phyloP scores from a whole-genome alignment of 2,888 invertebrate species.

The Anorthoa munda region DNA sequence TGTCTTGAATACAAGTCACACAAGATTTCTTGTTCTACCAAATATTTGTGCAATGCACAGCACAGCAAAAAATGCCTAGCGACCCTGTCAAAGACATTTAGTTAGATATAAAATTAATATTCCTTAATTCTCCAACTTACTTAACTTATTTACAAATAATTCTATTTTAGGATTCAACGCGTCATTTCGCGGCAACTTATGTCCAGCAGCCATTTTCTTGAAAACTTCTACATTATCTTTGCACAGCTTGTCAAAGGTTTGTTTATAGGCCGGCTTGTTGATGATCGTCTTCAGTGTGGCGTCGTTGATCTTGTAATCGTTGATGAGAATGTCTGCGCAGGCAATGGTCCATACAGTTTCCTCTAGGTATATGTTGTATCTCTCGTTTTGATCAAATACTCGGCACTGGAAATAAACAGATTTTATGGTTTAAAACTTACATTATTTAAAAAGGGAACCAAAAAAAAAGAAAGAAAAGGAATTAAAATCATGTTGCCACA shows the following conservation, averaged over 20 bases:
- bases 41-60: not conserved
- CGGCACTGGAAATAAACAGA: slow-evolving; percentile 81
- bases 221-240: slow-evolving; percentile 71
- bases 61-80: not conserved
- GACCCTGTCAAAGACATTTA: not conserved
- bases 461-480: too few species aligned
- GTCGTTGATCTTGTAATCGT: slow-evolving; percentile 22
- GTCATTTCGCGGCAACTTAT: slow-evolving; percentile 48
- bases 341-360: slow-evolving; percentile 82
- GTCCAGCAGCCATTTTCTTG: slow-evolving; percentile 61
- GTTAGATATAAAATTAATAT: not conserved
- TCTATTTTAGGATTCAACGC: slow-evolving; percentile 76
- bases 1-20: not conserved
- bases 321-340: slow-evolving; percentile 74
- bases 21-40: not conserved
- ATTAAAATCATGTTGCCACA: too few species aligned
- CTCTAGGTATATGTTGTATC: slow-evolving; percentile 92
- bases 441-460: too few species aligned
- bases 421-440: not conserved
- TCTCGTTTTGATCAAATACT: slow-evolving; percentile 92
- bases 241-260: slow-evolving; percentile 74
- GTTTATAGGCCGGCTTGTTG: slow-evolving; percentile 57
- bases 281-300: slow-evolving; percentile 40
- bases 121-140: slow-evolving; percentile 6
- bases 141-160: slow-evolving; percentile 70